These are phyloP conservation scores for Phalacrocorax brasilianus DNA, from an alignment of 2,113 vertebrate species.

Conservation along the genomic window DNA sequence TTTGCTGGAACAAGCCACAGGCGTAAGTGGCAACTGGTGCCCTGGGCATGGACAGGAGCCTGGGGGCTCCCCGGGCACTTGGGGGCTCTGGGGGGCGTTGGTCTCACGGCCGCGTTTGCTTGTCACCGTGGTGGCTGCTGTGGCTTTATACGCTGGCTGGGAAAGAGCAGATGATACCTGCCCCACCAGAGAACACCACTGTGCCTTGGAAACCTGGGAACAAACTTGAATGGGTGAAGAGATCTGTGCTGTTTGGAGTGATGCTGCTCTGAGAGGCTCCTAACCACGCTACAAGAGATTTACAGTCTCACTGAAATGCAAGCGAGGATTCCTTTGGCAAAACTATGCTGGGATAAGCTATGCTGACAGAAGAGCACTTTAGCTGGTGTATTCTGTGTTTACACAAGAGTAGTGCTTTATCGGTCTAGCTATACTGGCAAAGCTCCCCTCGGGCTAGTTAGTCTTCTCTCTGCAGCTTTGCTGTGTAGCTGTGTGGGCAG, in stretches of 20 bases:
- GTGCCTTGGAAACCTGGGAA: neutral
- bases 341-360: slow-evolving; percentile 1
- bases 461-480: neutral
- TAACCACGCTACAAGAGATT: neutral
- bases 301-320: neutral
- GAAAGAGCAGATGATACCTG: neutral
- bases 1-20: neutral
- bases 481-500: neutral
- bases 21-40: neutral
- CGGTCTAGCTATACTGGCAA: neutral
- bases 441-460: neutral
- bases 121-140: accelerated
- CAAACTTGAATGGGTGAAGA: neutral
- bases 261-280: neutral
- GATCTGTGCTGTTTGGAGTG: neutral
- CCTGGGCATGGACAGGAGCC: neutral
- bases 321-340: slow-evolving; percentile 7
- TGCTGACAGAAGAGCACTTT: slow-evolving; percentile 53
- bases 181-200: neutral
- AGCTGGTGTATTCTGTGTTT: slow-evolving; percentile 6
- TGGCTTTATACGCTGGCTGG: neutral
- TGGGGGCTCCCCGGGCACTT: neutral
- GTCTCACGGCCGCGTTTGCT: accelerated
- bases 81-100: neutral
- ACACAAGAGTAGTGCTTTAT: slow-evolving; percentile 20